Evolutionary conservation across 2,888 invertebrate genomes (phyloP), one percentile per base, ranked within the genome.

Genomic region (Scaptomyza cyrtandrae): DNA sequence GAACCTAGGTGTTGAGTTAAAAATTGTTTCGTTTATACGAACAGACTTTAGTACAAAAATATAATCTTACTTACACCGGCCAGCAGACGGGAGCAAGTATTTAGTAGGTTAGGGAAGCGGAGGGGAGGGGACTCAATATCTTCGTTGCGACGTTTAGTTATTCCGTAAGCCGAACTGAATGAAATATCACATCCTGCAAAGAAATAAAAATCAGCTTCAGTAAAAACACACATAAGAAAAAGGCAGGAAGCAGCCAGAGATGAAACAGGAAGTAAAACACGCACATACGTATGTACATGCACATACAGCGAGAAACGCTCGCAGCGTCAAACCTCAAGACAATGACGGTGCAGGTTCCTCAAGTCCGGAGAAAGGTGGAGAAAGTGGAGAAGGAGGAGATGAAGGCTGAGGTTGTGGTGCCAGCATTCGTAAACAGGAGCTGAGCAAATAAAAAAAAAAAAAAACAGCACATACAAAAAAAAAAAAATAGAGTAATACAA

Each of bases 201-300:
- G 81, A 81, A 81, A 86, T 86, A 86, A 86, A 86, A 85, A 86
- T 86, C 86, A 86, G 76, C 84, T 81, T 71, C 75, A 72, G 75
- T 71, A 79, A 80, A 86, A 80, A 78, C 68, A 79, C 76, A 81
- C 77, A 81, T 80, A 82, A 79, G 81, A 72, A 79, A 63, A 53
- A 63, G 71, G 78, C 80, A 86, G 79, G 80, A 85, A 78, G 83
- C 83, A 75, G 70, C 66, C 67, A 59, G 62, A 75, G 78, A 85
- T 80, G 75, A 72, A 80, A 75, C 78, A 86, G 82, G 83, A 86
- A 86, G 76, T 62, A 43, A 67, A 50, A 43, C 68, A 53, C 72
- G 52, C 48, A 68, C 46, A 71, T 45, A 35, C 45, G 57, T 37
- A 70, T 52, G 48, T 37, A 45, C 16, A 54, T 48, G 19, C 48